Percentiles rank a stretch among this genome's conserved stretches.
phyloP scores from a whole-genome alignment of 2,113 vertebrate genomes.

The Hippopotamus amphibius region DNA sequence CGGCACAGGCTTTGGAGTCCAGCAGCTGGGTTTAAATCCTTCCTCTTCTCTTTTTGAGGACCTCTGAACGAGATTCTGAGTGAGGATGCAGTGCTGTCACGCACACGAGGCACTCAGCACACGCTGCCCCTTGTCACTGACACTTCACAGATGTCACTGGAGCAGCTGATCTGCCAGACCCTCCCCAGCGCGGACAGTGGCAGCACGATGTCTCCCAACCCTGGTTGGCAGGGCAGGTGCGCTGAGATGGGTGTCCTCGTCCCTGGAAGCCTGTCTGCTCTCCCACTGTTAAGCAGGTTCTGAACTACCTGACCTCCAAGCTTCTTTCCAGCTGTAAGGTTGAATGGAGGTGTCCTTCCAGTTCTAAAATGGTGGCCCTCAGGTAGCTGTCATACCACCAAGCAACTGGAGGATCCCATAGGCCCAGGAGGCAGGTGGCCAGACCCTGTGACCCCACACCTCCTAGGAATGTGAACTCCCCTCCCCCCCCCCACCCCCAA shows the following conservation, averaged over 20 bases:
- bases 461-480: background rate
- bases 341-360: background rate
- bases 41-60: background rate
- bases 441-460: background rate
- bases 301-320: background rate
- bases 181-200: no score
- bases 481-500: no score
- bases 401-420: background rate
- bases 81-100: accelerated
- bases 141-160: background rate
- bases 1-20: background rate
- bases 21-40: background rate
- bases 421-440: no score
- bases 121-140: accelerated
- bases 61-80: background rate
- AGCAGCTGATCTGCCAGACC: no score
- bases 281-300: background rate
- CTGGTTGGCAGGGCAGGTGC: background rate
- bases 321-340: background rate
- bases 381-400: background rate
- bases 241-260: background rate
- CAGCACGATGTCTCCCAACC: background rate
- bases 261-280: background rate
- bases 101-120: accelerated
- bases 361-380: background rate